A percentile compares a stretch with the other conserved stretches of the same genome.
These are phyloP conservation scores for Stictocephala bisonia DNA, from an alignment of 2,888 invertebrate species.

Conservation along the genomic window DNA sequence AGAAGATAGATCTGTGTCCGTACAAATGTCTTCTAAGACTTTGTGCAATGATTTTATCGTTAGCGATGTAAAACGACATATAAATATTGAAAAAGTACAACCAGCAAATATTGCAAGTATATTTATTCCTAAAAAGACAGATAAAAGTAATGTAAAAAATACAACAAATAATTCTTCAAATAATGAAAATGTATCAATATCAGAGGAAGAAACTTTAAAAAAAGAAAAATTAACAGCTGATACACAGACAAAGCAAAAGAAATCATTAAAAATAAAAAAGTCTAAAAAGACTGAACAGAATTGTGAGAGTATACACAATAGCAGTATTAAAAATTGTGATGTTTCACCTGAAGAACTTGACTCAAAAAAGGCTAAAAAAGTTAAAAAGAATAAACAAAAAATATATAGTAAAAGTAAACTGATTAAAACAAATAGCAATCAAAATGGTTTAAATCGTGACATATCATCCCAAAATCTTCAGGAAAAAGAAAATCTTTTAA, in stretches of 20 bases:
- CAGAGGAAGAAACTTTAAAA: conserved; percentile 6
- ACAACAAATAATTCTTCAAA: not conserved
- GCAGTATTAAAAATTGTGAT: too few relatives aligned
- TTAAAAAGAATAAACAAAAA: too few relatives aligned
- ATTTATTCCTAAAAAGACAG: conserved; percentile 3
- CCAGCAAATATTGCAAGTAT: conserved; percentile 8
- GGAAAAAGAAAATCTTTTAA: not conserved
- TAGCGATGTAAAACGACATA: too few relatives aligned
- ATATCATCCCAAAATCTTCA: too few relatives aligned
- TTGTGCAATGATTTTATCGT: too few relatives aligned
- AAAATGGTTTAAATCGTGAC: too few relatives aligned
- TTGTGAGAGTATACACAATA: too few relatives aligned
- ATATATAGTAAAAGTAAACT: too few relatives aligned
- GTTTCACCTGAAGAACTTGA: not conserved
- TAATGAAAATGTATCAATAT: not conserved
- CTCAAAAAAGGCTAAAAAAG: too few relatives aligned
- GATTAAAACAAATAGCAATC: too few relatives aligned
- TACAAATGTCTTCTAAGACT: conserved; percentile 2
- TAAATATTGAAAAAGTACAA: not conserved
- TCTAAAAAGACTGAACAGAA: too few relatives aligned
- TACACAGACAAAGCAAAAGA: not conserved
- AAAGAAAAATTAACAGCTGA: not conserved
- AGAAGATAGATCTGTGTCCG: conserved; percentile 1
- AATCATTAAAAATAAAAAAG: not conserved
- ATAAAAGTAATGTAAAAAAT: not conserved